Percentiles rank a stretch among this genome's conserved stretches.
Conservation (phyloP, 30 jellyfish, hydroid and myxozoan species). For the Aurelia sp. region DNA sequence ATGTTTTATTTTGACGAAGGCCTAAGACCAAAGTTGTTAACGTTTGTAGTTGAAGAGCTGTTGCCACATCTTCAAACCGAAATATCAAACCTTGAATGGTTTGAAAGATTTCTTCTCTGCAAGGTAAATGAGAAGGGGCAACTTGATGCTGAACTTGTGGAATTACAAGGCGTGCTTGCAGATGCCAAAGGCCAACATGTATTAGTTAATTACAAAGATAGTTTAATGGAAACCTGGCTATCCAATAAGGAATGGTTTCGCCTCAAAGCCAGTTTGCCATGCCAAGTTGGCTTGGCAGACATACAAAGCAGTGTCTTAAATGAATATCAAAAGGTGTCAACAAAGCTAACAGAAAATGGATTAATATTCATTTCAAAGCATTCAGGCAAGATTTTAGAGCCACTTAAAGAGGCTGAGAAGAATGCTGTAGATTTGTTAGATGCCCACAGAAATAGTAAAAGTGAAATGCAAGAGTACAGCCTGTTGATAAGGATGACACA, state of each 20-base stretch:
- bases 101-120: conserved; percentile 19
- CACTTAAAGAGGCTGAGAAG: neutral
- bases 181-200: neutral
- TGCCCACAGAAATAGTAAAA: no score
- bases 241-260: conserved; percentile 1
- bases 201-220: neutral
- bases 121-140: neutral
- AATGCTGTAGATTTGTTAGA: neutral
- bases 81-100: neutral
- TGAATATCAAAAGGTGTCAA: conserved; percentile 8
- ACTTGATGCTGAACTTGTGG: conserved; percentile 4
- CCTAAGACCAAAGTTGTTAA: neutral
- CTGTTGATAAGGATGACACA: conserved; percentile 3
- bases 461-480: conserved; percentile 1
- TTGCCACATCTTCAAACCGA: neutral
- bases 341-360: neutral
- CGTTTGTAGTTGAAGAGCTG: neutral
- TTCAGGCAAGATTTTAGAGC: neutral
- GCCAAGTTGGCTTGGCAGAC: conserved; percentile 27
- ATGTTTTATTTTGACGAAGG: neutral
- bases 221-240: conserved; percentile 7
- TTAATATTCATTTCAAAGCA: conserved; percentile 1
- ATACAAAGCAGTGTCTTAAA: neutral
- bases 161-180: neutral
- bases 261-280: conserved; percentile 4